Evolutionary conservation across 2,113 vertebrate species (phyloP), one percentile per base, ranked within the genome.

Genomic region (Apodemus speciosus): DNA sequence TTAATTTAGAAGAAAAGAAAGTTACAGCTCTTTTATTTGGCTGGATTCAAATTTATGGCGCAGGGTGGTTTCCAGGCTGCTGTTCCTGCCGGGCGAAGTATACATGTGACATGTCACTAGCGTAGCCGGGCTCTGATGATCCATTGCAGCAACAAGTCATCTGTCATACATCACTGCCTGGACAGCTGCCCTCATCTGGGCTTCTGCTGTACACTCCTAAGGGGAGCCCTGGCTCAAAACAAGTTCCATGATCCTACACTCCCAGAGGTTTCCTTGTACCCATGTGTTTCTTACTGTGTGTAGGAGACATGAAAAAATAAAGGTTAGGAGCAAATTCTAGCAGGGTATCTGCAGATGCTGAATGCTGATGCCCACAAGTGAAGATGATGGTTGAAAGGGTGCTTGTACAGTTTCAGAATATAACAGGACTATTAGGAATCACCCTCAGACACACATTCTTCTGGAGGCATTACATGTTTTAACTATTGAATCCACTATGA

Each of bases 1-100:
- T 97, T 95, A 97, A 97, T 90, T 97, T 95, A 97, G 96, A 97
- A 98, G 97, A 98, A 97, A 97, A 98, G 97, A 97, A 97, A 97
- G 96, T 93, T 95, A 77, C 95, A 96, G 96, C 94, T 94, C 91
- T 97, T 94, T 84, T 25, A 92, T 96, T 96, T 94, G 85, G n/a
- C 94, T 81, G 77, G 86, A 66, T 85, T 66, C 81, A 97, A 97
- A 98, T 97, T 98, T 97, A 96, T 97, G 97, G 96, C 92, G 95
- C 96, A 92, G 96, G 79, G 97, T 97, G 91, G 96, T 96, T 98
- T 98, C 95, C 97, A 97, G 94, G 83, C 96, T 96, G 93, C 96
- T 75, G 97, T 94, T 97, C 97, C 97, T 97, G 97, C 97, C 90
- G 96, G 97, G 97, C 96, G 98, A 98, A 98, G 97, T 97, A 98